These are phyloP conservation scores for Thymelicus acteon DNA, from an alignment of 2,888 invertebrate species.

Conservation along the genomic window DNA sequence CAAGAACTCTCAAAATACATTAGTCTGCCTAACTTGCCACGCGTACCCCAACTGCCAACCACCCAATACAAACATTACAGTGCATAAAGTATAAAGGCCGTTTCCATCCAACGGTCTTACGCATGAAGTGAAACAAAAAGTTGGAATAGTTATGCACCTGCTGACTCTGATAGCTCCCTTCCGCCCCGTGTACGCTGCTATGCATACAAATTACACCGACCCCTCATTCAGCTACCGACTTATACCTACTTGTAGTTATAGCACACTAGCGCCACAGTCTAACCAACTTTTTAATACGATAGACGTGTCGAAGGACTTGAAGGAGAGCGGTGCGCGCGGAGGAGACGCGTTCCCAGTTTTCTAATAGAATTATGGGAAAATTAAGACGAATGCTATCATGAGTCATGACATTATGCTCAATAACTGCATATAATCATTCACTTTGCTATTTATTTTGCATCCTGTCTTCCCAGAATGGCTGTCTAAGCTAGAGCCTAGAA, in stretches of 20 bases:
- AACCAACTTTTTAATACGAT: not conserved
- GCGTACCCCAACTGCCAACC: not conserved
- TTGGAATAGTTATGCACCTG: slow-evolving; percentile 42
- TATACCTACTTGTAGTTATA: not conserved
- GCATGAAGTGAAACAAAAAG: slow-evolving; percentile 18
- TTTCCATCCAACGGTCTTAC: slow-evolving; percentile 10
- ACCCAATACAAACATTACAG: not conserved
- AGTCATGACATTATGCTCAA: no score
- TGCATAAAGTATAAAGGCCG: not conserved
- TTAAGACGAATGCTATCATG: no score
- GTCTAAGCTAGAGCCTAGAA: no score
- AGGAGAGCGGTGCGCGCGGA: no score
- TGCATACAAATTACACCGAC: slow-evolving; percentile 23
- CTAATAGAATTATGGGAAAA: no score
- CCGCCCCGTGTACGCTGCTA: slow-evolving; percentile 37
- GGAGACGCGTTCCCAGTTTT: no score
- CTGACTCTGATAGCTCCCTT: slow-evolving; percentile 44
- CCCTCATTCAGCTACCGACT: slow-evolving; percentile 4
- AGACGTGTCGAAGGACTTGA: no score
- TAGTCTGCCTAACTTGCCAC: not conserved
- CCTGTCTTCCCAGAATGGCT: no score
- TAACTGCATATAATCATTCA: no score
- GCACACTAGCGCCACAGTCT: not conserved
- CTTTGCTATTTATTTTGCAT: no score
- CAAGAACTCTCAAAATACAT: not conserved